Base-by-base conservation (phyloP, 2,113 vertebrate genomes). In the Blennius ocellaris region DNA sequence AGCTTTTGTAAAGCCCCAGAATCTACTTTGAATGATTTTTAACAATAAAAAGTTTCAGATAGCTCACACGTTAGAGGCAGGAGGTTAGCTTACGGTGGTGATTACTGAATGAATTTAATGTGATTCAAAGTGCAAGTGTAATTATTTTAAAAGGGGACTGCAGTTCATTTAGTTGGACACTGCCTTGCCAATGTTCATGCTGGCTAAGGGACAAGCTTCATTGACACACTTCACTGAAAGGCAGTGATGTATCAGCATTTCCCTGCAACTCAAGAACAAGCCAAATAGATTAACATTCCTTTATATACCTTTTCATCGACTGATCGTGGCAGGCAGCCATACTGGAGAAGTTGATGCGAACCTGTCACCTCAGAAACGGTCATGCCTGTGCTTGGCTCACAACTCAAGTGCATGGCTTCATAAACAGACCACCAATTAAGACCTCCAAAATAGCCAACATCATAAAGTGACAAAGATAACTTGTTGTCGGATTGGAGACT, bases 391-490 rank as follows among this genome's bases (percentile, higher is more conserved):
- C 17, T 16, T 59, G 12, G 30, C 68, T 48, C 47, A 56, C 59
- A 58, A 50, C 63, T 56, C 45, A 41, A 69, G 15, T 66, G 40
- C 21, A 64, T 21, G 10, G 65, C 60, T 66, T 81, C 48, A 53
- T 52, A 39, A 82, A 80, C 74, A 72, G 61, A 69, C 84, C 73
- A 65, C 76, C 73, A 87, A 85, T 85, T 87, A 84, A 74, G 83
- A 84, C 65, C 68, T 77, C 76, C 77, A 88, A 89, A 91, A 90
- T 90, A 90, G 87, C 70, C 59, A 66, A 37, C 71, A 69, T 66
- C 79, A 80, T 89, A 83, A 90, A 91, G 59, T 53, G 59, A 81
- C 73, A 86, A 91, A 87, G 74, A 89, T 88, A 89, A 86, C 80
- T 70, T 69, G 39, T 81, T 50, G 54, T 65, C 80, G 51, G 43